Conservation (phyloP, 2,113 vertebrate species). For the Dasyprocta punctata region DNA sequence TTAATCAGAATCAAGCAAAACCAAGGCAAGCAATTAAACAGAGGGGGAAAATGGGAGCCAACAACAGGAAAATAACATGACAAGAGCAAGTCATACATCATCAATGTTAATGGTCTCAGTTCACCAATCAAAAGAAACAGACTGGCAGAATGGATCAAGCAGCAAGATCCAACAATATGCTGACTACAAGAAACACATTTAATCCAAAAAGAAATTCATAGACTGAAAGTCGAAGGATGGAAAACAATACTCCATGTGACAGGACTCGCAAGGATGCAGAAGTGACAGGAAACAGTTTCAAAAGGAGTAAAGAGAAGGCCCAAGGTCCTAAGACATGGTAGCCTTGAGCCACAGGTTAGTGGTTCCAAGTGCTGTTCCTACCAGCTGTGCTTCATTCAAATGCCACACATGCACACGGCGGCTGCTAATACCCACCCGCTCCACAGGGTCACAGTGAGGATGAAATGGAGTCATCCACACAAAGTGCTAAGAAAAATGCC, state of each 20-base stretch:
- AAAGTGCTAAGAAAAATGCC: background rate
- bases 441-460: background rate
- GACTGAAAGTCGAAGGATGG: background rate
- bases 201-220: background rate
- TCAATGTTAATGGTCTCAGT: background rate
- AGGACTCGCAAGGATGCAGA: background rate
- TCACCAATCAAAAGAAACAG: background rate
- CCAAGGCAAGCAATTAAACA: background rate
- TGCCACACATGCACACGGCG: too few species aligned
- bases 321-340: background rate
- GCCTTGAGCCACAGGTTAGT: background rate
- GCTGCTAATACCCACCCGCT: background rate
- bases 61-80: background rate
- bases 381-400: background rate
- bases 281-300: background rate
- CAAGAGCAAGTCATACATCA: background rate
- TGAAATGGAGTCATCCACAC: background rate
- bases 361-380: background rate
- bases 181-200: background rate
- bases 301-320: background rate
- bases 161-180: background rate
- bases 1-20: too few species aligned
- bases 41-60: background rate
- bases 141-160: background rate
- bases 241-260: background rate